These are phyloP conservation scores for Bombus terrestris DNA, from an alignment of 1,140 invertebrate genomes.

Conservation along the genomic window DNA sequence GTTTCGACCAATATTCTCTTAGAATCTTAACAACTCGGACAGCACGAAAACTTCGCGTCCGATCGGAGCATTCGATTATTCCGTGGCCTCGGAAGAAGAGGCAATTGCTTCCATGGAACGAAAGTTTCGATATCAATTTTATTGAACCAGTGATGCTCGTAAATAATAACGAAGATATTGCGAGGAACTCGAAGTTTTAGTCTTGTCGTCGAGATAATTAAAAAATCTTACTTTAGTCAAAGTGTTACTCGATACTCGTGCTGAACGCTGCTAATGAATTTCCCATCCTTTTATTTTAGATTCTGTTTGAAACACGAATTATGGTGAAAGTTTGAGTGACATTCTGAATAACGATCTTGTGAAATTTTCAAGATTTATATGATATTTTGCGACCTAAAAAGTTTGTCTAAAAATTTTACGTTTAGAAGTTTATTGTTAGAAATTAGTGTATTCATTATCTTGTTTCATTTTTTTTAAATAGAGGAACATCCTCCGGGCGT, in stretches of 20 bases:
- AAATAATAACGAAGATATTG: neutral
- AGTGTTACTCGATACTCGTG: neutral
- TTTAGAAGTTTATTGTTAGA: no score
- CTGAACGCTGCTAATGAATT: neutral
- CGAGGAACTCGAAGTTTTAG: neutral
- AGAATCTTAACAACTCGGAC: neutral
- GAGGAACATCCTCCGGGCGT: no score
- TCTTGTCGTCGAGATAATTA: neutral
- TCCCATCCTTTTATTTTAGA: neutral
- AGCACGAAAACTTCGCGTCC: neutral
- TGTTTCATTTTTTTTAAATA: neutral
- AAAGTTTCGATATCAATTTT: conserved; percentile 22
- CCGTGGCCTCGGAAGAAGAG: no score
- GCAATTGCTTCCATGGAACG: conserved; percentile 5
- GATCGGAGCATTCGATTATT: conserved; percentile 1
- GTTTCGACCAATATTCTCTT: neutral
- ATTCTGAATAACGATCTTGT: no score
- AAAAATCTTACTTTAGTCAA: neutral
- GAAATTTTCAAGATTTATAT: no score
- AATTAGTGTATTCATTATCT: neutral
- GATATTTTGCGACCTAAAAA: no score
- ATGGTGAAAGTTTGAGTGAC: no score
- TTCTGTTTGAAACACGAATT: neutral
- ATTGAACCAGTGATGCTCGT: neutral
- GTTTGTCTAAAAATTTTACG: no score